phyloP scores from a whole-genome alignment of 2,113 vertebrate species.

The Cinclus cinclus region DNA sequence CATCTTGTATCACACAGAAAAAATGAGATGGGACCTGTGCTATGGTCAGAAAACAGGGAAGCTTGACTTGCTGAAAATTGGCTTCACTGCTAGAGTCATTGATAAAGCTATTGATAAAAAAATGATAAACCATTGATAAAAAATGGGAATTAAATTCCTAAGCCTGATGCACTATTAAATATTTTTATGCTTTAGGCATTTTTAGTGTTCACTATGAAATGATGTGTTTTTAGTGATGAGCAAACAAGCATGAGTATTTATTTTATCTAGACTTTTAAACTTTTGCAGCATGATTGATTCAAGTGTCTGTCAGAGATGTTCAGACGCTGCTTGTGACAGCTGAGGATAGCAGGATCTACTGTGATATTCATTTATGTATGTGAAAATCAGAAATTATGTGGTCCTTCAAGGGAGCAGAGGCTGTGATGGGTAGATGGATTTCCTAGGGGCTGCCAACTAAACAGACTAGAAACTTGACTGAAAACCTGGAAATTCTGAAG shows the following conservation, averaged over 20 bases:
- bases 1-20: neutral
- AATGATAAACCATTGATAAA: no score
- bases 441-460: neutral
- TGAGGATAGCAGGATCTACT: neutral
- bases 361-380: neutral
- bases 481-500: neutral
- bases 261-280: neutral
- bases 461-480: neutral
- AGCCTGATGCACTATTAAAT: neutral
- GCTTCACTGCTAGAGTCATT: neutral
- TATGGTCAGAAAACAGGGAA: neutral
- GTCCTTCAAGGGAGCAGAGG: neutral
- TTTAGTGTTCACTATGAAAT: neutral
- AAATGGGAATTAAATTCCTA: neutral
- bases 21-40: neutral
- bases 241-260: neutral
- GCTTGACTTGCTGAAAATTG: neutral
- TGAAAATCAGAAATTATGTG: neutral
- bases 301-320: neutral
- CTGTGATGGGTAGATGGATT: rapidly evolving
- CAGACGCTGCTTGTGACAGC: neutral
- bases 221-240: neutral
- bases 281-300: neutral
- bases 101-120: neutral
- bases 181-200: neutral